phyloP scores from a whole-genome alignment of 2,797 vertebrate genomes.

The Pitangus sulphuratus region DNA sequence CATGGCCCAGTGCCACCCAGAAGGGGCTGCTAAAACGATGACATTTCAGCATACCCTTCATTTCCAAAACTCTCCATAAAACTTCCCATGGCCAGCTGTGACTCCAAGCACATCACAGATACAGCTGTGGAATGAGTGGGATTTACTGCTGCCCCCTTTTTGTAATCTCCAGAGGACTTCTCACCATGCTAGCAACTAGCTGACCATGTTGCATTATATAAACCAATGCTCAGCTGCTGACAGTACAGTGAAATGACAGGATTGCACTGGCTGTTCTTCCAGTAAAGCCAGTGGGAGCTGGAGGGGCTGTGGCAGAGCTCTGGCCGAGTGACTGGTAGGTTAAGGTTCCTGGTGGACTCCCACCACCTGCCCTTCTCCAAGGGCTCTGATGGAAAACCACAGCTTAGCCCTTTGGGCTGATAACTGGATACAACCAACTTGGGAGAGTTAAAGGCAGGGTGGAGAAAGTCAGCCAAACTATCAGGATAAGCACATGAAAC shows the following conservation, averaged over 20 bases:
- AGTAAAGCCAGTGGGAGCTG: neutral
- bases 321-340: fast-evolving
- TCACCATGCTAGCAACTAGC: neutral
- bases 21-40: neutral
- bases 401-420: neutral
- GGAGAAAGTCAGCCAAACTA: neutral
- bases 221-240: neutral
- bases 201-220: neutral
- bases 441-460: neutral
- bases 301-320: fast-evolving
- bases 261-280: neutral
- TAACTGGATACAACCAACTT: neutral
- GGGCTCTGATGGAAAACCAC: neutral
- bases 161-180: neutral
- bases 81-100: neutral
- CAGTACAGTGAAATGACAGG: neutral
- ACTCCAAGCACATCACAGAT: neutral
- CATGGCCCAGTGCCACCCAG: neutral
- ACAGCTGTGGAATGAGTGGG: neutral
- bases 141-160: neutral
- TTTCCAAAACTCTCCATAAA: neutral
- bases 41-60: neutral
- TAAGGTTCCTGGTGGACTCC: neutral
- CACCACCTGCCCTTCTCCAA: fast-evolving
- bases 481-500: neutral